A percentile compares a stretch with the other conserved stretches of the same genome.
Evolutionary conservation across 2,888 invertebrate genomes (phyloP).

Genomic region (Mythimna ferrago): DNA sequence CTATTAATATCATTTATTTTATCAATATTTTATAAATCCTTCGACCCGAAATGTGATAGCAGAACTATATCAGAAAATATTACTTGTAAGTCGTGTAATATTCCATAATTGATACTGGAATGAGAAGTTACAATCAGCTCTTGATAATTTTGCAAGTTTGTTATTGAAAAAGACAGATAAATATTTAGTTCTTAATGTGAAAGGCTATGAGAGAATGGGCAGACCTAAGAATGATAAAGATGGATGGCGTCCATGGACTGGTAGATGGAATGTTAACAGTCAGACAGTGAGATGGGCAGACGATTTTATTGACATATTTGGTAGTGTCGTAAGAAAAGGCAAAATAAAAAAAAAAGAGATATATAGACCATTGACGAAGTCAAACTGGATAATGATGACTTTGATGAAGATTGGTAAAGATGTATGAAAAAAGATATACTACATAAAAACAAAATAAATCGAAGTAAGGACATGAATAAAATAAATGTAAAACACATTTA

Average conservation of each 20-base stretch:
- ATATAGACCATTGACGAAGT: too few species aligned
- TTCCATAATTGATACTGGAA: conserved; percentile 27
- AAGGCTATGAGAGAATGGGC: too few species aligned
- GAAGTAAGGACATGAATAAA: background rate
- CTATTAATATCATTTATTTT: conserved; percentile 31
- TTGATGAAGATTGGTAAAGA: background rate
- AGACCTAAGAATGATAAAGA: too few species aligned
- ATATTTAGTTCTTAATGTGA: too few species aligned
- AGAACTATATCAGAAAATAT: conserved; percentile 14
- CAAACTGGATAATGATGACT: too few species aligned
- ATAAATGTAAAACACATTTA: background rate
- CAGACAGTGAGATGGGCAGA: too few species aligned
- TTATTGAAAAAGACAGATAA: background rate
- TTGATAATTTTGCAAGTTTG: background rate
- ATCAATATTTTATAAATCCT: conserved; percentile 50
- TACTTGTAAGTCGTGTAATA: conserved; percentile 26
- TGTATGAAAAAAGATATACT: background rate
- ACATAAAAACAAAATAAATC: background rate
- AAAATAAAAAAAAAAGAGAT: too few species aligned
- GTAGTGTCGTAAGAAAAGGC: too few species aligned
- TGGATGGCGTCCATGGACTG: background rate
- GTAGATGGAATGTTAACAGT: too few species aligned
- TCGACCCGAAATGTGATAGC: conserved; percentile 46
- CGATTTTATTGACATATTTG: too few species aligned
- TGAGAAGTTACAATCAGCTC: background rate